These are phyloP conservation scores for Andrena flavipes DNA, from an alignment of 2,888 invertebrate genomes.

Conservation along the genomic window DNA sequence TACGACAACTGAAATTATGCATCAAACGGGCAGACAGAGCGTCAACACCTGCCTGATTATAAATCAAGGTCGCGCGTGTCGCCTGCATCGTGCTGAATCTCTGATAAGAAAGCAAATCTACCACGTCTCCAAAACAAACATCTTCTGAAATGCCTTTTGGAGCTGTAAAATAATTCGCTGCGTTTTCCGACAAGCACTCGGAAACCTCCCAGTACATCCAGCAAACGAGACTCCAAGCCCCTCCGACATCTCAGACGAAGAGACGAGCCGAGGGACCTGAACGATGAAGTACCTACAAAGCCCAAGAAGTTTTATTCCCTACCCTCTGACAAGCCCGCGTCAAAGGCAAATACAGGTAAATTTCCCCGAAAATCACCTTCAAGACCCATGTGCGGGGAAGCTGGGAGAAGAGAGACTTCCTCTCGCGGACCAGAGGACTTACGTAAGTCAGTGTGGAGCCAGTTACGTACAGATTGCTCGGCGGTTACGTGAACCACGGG, in stretches of 20 bases:
- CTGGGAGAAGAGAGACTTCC: slow-evolving; percentile 24
- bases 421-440: slow-evolving; percentile 18
- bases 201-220: too few species aligned
- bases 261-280: too few species aligned
- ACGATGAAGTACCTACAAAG: neutral
- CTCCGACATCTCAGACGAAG: too few species aligned
- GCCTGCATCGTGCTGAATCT: too few species aligned
- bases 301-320: neutral
- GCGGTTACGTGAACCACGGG: slow-evolving; percentile 40
- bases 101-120: too few species aligned
- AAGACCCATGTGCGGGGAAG: neutral
- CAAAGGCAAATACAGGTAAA: neutral
- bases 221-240: too few species aligned
- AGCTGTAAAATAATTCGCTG: too few species aligned
- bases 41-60: slow-evolving; percentile 24
- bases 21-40: neutral
- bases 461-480: slow-evolving; percentile 45
- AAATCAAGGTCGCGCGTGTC: neutral
- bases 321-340: neutral
- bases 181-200: too few species aligned
- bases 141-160: too few species aligned
- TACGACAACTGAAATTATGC: neutral
- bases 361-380: neutral
- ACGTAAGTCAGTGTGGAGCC: slow-evolving; percentile 27
- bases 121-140: too few species aligned